phyloP scores from a whole-genome alignment of 2,888 invertebrate genomes.

The Schrankia costaestrigalis region DNA sequence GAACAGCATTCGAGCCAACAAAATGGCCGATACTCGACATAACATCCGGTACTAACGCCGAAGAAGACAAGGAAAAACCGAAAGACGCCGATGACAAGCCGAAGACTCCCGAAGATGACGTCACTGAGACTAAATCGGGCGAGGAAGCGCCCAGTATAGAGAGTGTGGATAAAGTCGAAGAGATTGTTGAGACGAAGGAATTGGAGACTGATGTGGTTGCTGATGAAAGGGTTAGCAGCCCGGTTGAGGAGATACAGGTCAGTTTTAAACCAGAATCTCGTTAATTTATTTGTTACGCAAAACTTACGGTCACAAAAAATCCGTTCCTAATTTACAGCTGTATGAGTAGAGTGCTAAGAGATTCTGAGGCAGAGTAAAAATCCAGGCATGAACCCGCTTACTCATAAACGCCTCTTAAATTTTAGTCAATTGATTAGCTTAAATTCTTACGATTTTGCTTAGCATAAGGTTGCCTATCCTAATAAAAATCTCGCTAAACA shows the following conservation, averaged over 20 bases:
- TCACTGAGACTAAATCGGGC: conserved; percentile 17
- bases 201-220: conserved; percentile 2
- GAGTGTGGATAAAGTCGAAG: neutral
- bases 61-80: conserved; percentile 40
- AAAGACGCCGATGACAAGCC: conserved; percentile 19
- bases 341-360: no score
- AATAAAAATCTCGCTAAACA: no score
- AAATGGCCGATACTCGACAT: conserved; percentile 93
- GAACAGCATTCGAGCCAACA: conserved; percentile 90
- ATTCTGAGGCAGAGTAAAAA: no score
- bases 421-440: no score
- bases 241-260: conserved; percentile 23
- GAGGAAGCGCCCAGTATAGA: conserved; percentile 58
- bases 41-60: conserved; percentile 33
- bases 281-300: no score
- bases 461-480: no score
- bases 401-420: no score
- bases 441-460: no score
- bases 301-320: no score
- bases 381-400: no score
- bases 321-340: no score
- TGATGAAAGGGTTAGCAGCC: conserved; percentile 2
- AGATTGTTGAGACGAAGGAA: conserved; percentile 1
- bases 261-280: no score
- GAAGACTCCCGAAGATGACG: conserved; percentile 26